Conservation (phyloP, 2,113 vertebrate species). For the Elanoides forficatus region DNA sequence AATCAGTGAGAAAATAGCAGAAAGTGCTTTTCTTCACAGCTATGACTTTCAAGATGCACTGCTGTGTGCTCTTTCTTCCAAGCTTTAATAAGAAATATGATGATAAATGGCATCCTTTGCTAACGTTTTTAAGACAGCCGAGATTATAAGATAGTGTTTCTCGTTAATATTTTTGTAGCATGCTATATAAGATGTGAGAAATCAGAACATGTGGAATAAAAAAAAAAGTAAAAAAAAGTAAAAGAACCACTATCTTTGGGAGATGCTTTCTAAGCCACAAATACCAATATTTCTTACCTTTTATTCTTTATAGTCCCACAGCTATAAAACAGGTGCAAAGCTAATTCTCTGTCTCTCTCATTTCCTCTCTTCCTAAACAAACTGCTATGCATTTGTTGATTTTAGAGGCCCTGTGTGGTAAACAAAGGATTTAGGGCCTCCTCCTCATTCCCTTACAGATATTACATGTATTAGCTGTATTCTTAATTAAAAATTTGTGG, state of each 20-base stretch:
- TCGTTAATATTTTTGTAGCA: slow-evolving; percentile 26
- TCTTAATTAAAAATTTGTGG: background rate
- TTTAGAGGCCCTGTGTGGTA: background rate
- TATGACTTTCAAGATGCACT: slow-evolving; percentile 54
- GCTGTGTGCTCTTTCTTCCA: slow-evolving; percentile 64
- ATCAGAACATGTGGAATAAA: background rate
- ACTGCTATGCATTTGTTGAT: background rate
- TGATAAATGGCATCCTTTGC: slow-evolving; percentile 57
- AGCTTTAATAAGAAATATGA: slow-evolving; percentile 67
- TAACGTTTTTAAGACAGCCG: slow-evolving; percentile 59
- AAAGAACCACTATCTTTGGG: background rate
- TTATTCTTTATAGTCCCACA: background rate
- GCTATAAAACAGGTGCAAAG: background rate
- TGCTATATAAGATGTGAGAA: background rate
- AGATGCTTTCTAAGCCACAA: background rate
- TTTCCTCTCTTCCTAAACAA: background rate
- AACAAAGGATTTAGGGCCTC: background rate
- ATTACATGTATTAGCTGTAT: background rate
- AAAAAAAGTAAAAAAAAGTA: background rate
- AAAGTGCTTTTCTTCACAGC: slow-evolving; percentile 60
- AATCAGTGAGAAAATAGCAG: slow-evolving; percentile 58
- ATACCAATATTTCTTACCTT: background rate
- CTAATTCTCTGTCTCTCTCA: background rate
- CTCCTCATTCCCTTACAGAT: background rate
- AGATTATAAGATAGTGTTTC: slow-evolving; percentile 45